Evolutionary conservation across 2,888 invertebrate genomes (phyloP), one percentile per base, ranked within the genome.

Genomic region (Sarcophaga variegata): DNA sequence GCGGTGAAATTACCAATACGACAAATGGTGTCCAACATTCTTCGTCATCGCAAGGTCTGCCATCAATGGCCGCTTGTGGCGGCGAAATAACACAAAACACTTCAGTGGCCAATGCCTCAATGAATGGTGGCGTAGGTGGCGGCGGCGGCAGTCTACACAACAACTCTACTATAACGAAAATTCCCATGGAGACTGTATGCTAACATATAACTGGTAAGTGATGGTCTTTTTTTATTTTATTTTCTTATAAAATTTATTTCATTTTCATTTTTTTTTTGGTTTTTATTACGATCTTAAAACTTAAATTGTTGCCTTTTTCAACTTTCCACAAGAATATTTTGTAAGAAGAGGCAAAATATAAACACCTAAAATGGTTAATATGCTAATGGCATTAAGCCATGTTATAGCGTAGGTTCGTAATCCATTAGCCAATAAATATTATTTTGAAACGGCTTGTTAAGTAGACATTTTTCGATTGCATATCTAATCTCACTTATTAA

Each of bases 41-140:
- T 83, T 95, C 95, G 81, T 96, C 96, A 89, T 97, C 97, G 85
- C 97, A 97, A 94, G 97, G 97, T 85, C 94, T 96, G 93, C 97
- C 97, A 80, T 97, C 97, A 60, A 95, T 97, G 94, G 97, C 90
- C 1, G 91, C 89, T 62, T 90, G 90, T 70, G 92, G 92, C 75
- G 91, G 90, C 2, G 92, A 92, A 80, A 89, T 90, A 60, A 92
- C 92, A 10, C 92, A 92, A 59, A 92, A 92, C 67, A 92, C 91
- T 25, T 90, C 91, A 11, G 89, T 92, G 27, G 74, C 60, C 49
- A 88, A 88, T 49, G 88, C 90, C 4, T 88, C 90, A 8, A 78
- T 89, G 49, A 83, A 88, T 25, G 81, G 81, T 49, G 67, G 71
- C 22, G 60, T 37, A 37, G 37, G 25, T 10, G 66, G 81, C 2